Base-by-base conservation (phyloP, 2,113 vertebrate species). In the Corynorhinus townsendii region DNA sequence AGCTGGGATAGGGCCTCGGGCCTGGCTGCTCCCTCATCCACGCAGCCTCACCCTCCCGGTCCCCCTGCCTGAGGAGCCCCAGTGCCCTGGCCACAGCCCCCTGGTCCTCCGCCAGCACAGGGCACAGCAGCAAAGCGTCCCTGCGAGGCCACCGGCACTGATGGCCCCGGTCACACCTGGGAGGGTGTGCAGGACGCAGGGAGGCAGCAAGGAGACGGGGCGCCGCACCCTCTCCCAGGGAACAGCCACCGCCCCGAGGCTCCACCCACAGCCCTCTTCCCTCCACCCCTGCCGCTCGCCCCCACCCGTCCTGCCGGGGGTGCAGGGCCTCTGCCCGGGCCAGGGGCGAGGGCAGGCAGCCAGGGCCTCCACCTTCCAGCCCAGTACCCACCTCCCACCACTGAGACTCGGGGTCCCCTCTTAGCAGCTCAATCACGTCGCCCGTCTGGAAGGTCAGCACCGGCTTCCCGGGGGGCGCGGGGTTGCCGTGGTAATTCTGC, bases 341-440 rank as follows among this genome's bases (percentile, higher is more conserved):
- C 69, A 1, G 2, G 28, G 56, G 11, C 2, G 1, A 28, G 4
- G 38, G 2, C 14, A 56, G 69, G 14, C 20, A 11, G 38, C 52
- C 2, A 8, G 20, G 20, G 7, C 14, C 5, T 5, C 59, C 7
- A 9, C 1, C 43, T 33, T 12, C 33, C 19, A 0, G 35, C 75
- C 62, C 1, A 30, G 17, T 24, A 92, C 98, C 96, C 98, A 99
- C 99, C 99, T 99, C 99, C 99, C 99, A 99, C 99, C 99, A 99
- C 0, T 98, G 97, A 0, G 99, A 99, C 92, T 99, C 99, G 0
- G 99, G 99, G 96, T 99, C 99, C 0, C 99, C 99, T 79, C 99
- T 98, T 56, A 99, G 98, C 83, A 99, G 98, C 98, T 99, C 99
- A 0, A 99, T 99, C 87, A 99, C 98, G 0, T 99, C 99, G 26